Percentiles rank a stretch among this genome's conserved stretches.
These are phyloP conservation scores for Dryoscopus gambensis DNA, from an alignment of 2,113 vertebrate species.

Conservation along the genomic window DNA sequence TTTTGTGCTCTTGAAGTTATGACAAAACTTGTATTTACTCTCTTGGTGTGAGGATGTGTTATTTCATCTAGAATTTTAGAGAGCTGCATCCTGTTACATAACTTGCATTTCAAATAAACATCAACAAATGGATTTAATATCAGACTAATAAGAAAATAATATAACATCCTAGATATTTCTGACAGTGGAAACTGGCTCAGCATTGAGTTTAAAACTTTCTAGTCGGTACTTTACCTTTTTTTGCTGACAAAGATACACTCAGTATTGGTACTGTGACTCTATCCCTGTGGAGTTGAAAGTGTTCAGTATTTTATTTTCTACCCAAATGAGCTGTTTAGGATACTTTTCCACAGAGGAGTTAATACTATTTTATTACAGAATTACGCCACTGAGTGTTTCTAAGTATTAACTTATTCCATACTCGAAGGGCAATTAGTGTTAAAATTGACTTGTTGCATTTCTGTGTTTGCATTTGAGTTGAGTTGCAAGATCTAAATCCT, in stretches of 20 bases:
- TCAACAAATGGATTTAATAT: background rate
- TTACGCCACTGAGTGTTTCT: accelerated
- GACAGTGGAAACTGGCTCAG: background rate
- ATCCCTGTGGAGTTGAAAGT: background rate
- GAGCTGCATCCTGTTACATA: background rate
- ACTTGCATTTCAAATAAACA: background rate
- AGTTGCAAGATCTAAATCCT: background rate
- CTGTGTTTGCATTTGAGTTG: background rate
- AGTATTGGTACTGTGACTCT: background rate
- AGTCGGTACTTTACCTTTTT: background rate
- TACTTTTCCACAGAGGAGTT: background rate
- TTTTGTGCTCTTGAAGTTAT: background rate
- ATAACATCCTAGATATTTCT: background rate
- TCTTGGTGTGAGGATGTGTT: background rate
- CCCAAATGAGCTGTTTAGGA: background rate
- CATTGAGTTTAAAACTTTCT: background rate
- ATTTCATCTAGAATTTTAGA: background rate
- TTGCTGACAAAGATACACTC: accelerated
- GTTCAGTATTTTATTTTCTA: background rate
- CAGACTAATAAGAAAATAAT: background rate
- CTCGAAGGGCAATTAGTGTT: background rate
- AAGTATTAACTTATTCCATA: background rate
- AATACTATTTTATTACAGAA: background rate
- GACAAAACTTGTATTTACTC: background rate
- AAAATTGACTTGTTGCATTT: background rate